Evolutionary conservation across 2,113 vertebrate species (phyloP).

Genomic region (Macquaria australasica): DNA sequence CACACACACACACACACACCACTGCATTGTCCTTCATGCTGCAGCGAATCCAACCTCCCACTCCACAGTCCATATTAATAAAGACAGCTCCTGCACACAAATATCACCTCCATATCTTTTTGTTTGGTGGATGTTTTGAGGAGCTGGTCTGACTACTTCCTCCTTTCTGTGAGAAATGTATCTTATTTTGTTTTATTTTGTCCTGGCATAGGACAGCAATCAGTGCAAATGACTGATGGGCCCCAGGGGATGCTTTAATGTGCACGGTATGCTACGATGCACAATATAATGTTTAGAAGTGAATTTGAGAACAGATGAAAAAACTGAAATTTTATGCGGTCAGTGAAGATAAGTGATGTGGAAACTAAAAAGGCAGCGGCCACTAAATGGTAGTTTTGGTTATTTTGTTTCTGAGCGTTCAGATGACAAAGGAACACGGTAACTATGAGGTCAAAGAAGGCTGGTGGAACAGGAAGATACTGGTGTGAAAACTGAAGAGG

Average conservation of each 20-base stretch:
- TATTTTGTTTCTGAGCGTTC: neutral
- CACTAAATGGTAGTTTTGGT: neutral
- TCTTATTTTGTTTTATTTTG: neutral
- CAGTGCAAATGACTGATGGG: constrained; percentile 14
- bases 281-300: neutral
- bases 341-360: neutral
- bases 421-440: constrained; percentile 2
- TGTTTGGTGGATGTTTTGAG: constrained; percentile 1
- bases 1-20: neutral
- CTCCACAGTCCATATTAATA: neutral
- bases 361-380: neutral
- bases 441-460: neutral
- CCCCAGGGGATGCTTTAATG: neutral
- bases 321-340: neutral
- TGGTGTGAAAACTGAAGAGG: constrained; percentile 22
- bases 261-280: neutral
- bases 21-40: constrained; percentile 43
- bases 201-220: neutral
- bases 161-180: neutral
- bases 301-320: neutral
- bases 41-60: constrained; percentile 7
- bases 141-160: neutral
- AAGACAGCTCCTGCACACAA: constrained; percentile 3
- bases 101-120: neutral
- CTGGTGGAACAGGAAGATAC: constrained; percentile 5